These are phyloP conservation scores for Noctua janthe DNA, from an alignment of 2,888 invertebrate genomes.

Conservation along the genomic window DNA sequence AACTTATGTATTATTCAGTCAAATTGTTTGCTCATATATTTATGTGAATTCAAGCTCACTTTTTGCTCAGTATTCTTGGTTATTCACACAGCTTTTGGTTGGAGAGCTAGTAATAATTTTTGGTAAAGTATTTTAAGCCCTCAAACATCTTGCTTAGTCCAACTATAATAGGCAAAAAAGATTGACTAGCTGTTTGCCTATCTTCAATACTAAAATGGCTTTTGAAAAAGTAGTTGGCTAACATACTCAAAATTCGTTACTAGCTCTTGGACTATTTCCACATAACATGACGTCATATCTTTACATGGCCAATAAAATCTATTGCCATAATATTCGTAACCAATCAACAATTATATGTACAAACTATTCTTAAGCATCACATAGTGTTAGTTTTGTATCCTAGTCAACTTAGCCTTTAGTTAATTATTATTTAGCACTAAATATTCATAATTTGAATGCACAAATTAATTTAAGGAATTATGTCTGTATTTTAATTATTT, in stretches of 20 bases:
- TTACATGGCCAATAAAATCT: constrained; percentile 33
- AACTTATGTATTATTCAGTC: not conserved
- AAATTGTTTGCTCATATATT: constrained; percentile 16
- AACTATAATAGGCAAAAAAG: not conserved
- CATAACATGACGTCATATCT: constrained; percentile 15
- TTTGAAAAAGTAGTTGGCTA: not conserved
- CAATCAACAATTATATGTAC: constrained; percentile 69
- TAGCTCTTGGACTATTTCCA: constrained; percentile 18
- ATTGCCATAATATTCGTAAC: constrained; percentile 53
- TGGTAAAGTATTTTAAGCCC: not conserved
- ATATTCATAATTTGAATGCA: constrained; percentile 56
- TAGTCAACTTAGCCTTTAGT: constrained; percentile 74
- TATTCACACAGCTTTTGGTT: not conserved
- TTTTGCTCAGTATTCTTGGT: constrained; percentile 38
- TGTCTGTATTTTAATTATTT: constrained; percentile 44
- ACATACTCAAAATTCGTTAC: not conserved
- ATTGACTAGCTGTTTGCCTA: not conserved
- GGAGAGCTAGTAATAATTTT: not conserved
- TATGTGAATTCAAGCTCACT: constrained; percentile 20
- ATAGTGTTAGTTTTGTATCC: constrained; percentile 70
- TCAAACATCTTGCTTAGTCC: not conserved
- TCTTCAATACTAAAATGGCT: not conserved
- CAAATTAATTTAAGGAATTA: constrained; percentile 61
- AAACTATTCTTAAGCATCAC: constrained; percentile 71
- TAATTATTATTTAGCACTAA: constrained; percentile 64